A percentile compares a stretch with the other conserved stretches of the same genome.
These are phyloP conservation scores for Vicugna pacos DNA, from an alignment of 2,113 vertebrate species.

Conservation along the genomic window DNA sequence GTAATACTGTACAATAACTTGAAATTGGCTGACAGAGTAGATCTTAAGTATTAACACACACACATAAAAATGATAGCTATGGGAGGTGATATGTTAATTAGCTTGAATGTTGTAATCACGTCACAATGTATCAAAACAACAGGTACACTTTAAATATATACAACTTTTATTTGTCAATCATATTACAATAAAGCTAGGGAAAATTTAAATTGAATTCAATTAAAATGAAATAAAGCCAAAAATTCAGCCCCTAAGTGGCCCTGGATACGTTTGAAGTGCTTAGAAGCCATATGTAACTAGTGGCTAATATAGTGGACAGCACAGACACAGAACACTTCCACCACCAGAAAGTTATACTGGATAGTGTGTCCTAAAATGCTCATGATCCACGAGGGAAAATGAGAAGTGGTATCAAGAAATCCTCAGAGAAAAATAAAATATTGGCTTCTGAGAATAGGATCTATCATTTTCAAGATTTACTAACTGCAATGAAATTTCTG, in stretches of 20 bases:
- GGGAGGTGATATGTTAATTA: neutral
- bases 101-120: neutral
- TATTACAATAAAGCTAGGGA: neutral
- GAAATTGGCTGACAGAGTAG: neutral
- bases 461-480: neutral
- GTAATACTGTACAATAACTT: neutral
- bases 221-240: neutral
- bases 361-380: neutral
- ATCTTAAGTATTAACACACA: neutral
- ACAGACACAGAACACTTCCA: neutral
- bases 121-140: neutral
- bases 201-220: neutral
- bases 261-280: neutral
- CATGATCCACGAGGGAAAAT: neutral
- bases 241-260: neutral
- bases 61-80: neutral
- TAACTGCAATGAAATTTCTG: neutral
- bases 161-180: neutral
- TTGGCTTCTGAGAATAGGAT: neutral
- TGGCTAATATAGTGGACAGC: neutral
- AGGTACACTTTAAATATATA: neutral
- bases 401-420: neutral
- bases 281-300: neutral
- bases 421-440: neutral
- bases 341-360: neutral